A percentile compares a stretch with the other conserved stretches of the same genome.
Evolutionary conservation across 1,140 invertebrate species (phyloP).

Genomic region (Camponotus floridanus): DNA sequence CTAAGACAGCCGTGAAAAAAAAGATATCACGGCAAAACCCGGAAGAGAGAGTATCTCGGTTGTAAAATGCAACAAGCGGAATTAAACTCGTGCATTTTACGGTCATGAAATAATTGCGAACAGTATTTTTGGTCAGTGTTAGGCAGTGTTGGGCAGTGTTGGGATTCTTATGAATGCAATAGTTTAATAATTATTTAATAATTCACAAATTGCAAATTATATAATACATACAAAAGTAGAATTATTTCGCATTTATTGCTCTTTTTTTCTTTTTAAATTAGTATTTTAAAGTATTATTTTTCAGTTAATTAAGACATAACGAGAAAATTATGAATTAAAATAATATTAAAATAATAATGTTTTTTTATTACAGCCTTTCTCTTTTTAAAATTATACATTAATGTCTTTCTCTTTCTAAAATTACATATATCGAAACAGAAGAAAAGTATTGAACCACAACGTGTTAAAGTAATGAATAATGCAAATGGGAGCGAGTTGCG

Average conservation of each 20-base stretch:
- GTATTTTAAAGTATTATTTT: neutral
- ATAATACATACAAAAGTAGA: neutral
- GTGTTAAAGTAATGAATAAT: slow-evolving; percentile 17
- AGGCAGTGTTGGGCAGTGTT: no score
- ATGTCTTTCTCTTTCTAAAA: no score
- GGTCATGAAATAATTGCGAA: neutral
- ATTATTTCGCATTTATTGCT: neutral
- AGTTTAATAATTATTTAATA: slow-evolving; percentile 7
- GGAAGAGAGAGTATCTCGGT: neutral
- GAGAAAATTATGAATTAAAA: neutral
- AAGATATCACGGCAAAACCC: slow-evolving; percentile 1
- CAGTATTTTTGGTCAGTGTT: neutral
- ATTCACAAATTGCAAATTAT: neutral
- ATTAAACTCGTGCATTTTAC: slow-evolving; percentile 1
- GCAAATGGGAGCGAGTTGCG: neutral
- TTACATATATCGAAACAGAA: neutral
- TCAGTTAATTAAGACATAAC: neutral
- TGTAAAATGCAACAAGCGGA: slow-evolving; percentile 5
- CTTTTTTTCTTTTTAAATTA: neutral
- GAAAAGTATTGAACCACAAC: neutral
- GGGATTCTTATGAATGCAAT: neutral
- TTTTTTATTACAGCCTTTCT: neutral
- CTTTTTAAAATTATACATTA: neutral
- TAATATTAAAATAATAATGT: neutral
- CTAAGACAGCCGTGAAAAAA: neutral